Percentiles rank a stretch among this genome's conserved stretches.
Conservation (phyloP, 2,113 vertebrate genomes). For the Fulmarus glacialis region DNA sequence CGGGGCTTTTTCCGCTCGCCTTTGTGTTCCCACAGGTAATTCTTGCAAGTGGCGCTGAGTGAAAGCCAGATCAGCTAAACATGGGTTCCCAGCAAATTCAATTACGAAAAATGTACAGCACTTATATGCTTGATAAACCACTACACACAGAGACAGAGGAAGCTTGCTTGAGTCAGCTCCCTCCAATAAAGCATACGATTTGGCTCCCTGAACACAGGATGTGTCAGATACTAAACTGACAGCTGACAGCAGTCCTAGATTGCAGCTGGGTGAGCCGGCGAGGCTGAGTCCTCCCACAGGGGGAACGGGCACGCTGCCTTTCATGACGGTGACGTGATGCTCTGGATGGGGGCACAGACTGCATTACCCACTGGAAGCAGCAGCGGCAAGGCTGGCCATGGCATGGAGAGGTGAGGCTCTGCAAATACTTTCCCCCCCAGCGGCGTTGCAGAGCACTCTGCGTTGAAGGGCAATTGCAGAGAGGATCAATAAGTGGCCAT, state of each 20-base stretch:
- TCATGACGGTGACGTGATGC: rapidly evolving
- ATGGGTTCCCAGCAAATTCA: background rate
- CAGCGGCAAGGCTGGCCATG: background rate
- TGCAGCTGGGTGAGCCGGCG: background rate
- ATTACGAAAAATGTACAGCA: background rate
- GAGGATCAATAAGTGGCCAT: background rate
- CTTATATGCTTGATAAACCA: conserved; percentile 12
- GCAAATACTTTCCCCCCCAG: background rate
- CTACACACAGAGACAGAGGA: background rate
- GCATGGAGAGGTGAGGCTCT: background rate
- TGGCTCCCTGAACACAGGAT: background rate
- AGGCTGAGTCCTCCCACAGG: background rate
- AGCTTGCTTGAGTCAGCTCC: background rate
- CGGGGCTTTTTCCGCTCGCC: rapidly evolving
- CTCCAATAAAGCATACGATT: background rate
- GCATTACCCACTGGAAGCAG: background rate
- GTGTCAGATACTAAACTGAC: background rate
- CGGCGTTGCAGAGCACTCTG: background rate
- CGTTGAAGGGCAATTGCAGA: background rate
- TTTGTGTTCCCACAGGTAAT: background rate
- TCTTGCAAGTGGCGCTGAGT: background rate
- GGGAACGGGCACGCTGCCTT: rapidly evolving
- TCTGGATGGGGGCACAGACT: background rate
- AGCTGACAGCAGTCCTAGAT: background rate
- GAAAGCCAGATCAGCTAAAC: background rate